These are phyloP conservation scores for Acronicta alni DNA, from an alignment of 2,888 invertebrate species.

Conservation along the genomic window DNA sequence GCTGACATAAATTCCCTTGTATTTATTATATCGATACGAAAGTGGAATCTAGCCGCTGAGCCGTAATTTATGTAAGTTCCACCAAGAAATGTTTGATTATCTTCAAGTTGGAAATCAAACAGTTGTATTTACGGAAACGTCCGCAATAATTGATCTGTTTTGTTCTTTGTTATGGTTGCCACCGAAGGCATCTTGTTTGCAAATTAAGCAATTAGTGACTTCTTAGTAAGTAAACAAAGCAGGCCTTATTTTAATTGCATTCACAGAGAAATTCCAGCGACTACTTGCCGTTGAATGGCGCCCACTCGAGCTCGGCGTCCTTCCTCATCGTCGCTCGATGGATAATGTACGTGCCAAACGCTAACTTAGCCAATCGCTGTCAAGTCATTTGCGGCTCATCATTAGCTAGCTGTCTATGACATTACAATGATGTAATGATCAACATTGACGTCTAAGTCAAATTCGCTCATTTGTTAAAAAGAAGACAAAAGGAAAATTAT, in stretches of 20 bases:
- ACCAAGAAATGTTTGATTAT: constrained; percentile 57
- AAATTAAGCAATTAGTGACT: constrained; percentile 64
- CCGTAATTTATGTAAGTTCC: constrained; percentile 58
- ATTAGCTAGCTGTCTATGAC: constrained; percentile 60
- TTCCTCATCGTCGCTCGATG: constrained; percentile 74
- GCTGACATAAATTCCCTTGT: constrained; percentile 83
- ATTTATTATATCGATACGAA: constrained; percentile 82
- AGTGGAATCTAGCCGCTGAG: constrained; percentile 58
- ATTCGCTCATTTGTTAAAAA: constrained; percentile 13
- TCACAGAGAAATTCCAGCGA: constrained; percentile 61
- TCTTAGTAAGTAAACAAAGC: constrained; percentile 62
- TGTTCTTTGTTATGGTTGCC: constrained; percentile 10
- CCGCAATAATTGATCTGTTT: constrained; percentile 23
- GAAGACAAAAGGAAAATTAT: constrained; percentile 15
- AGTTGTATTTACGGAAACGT: constrained; percentile 43
- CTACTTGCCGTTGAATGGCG: constrained; percentile 61
- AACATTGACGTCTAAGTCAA: constrained; percentile 20
- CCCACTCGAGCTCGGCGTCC: constrained; percentile 50
- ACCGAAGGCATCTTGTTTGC: constrained; percentile 9
- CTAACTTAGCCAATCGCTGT: constrained; percentile 83
- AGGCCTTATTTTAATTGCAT: constrained; percentile 69
- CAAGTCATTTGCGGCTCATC: constrained; percentile 68
- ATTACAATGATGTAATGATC: constrained; percentile 26
- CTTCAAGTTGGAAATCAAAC: constrained; percentile 44
- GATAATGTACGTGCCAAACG: constrained; percentile 82